These are phyloP conservation scores for Scaptomyza cyrtandrae DNA, from an alignment of 2,888 invertebrate genomes.

Conservation along the genomic window DNA sequence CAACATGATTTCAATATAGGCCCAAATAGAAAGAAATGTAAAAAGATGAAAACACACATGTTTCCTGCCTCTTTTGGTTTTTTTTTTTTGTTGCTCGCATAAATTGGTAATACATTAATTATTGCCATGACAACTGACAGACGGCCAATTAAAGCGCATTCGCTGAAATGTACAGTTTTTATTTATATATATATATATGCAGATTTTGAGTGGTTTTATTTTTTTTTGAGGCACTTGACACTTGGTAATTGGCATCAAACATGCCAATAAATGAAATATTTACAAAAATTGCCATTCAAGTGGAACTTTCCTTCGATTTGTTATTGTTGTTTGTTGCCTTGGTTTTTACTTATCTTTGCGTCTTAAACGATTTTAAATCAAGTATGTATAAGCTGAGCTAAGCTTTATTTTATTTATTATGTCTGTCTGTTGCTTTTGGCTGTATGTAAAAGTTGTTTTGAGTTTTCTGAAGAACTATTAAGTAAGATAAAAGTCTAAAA, in stretches of 20 bases:
- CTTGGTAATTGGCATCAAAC: conserved; percentile 55
- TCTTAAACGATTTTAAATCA: neutral
- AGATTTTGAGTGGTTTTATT: conserved; percentile 22
- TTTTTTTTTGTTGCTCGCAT: conserved; percentile 26
- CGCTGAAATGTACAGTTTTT: conserved; percentile 64
- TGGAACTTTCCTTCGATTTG: conserved; percentile 19
- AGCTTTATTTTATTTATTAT: neutral
- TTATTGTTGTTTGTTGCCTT: conserved; percentile 18
- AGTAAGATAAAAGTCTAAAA: no score
- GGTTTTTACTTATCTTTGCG: conserved; percentile 1
- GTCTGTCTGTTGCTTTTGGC: neutral
- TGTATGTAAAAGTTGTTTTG: no score
- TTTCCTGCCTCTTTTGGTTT: neutral
- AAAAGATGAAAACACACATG: neutral
- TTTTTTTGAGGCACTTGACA: conserved; percentile 7
- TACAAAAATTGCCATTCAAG: conserved; percentile 40
- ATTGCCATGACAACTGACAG: conserved; percentile 78
- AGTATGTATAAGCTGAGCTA: neutral
- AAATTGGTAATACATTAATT: conserved; percentile 75
- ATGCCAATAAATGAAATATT: conserved; percentile 26
- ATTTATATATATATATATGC: neutral
- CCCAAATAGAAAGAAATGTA: neutral
- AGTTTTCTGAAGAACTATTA: no score
- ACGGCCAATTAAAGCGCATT: conserved; percentile 72
- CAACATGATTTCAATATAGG: neutral